Conservation (phyloP, 2,113 vertebrate genomes). For the Ctenomys sociabilis region DNA sequence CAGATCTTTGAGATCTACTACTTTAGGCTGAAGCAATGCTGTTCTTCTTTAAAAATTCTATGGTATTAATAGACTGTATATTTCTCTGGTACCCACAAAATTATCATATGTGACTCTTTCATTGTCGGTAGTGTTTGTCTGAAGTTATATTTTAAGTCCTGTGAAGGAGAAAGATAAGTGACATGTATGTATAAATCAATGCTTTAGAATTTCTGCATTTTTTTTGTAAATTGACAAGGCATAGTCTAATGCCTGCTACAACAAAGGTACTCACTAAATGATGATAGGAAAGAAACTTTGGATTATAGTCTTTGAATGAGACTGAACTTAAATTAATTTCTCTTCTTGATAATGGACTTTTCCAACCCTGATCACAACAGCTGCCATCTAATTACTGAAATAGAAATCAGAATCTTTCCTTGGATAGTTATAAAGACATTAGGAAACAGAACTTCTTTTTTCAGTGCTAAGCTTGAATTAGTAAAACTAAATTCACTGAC, state of each 20-base stretch:
- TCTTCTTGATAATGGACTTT: slow-evolving; percentile 20
- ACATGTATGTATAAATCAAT: neutral
- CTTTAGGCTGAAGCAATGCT: neutral
- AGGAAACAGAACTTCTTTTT: neutral
- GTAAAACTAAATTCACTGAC: neutral
- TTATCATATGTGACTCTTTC: neutral
- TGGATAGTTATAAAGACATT: neutral
- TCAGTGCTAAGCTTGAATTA: neutral
- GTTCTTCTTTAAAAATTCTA: neutral
- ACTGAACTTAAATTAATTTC: neutral
- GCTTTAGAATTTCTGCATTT: neutral
- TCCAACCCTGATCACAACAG: neutral
- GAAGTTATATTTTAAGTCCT: neutral
- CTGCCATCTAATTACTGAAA: neutral
- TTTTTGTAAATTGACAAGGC: neutral
- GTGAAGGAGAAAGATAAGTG: neutral
- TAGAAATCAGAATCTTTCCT: neutral
- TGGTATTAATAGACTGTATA: neutral
- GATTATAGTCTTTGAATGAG: slow-evolving; percentile 18
- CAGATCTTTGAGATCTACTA: neutral
- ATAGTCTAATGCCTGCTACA: neutral
- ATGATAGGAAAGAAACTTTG: slow-evolving; percentile 3
- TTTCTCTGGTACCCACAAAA: slow-evolving; percentile 7
- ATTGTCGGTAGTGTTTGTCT: neutral
- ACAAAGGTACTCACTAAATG: neutral